Evolutionary conservation across 35 echinoderm and acorn worm species (phyloP), one percentile per base, ranked within the genome.

Genomic region (Lytechinus variegatus): DNA sequence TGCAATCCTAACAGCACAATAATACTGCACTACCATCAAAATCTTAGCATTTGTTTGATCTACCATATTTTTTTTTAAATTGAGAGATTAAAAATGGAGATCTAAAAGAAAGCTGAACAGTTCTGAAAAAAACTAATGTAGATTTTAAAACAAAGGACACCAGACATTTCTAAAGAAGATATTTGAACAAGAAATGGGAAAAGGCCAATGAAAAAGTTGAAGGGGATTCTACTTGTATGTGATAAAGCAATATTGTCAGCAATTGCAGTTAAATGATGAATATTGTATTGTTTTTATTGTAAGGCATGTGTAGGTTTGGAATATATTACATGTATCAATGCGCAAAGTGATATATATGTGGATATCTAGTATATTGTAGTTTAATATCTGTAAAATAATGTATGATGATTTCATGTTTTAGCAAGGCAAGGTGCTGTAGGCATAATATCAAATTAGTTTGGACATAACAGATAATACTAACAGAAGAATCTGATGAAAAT

Each of bases 161-260:
- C 66, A 58, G 56, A 58, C 13, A 9, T 10, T 58, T 58, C 13
- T 9, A 2, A 58, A 2, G 13, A 9, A 58, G 0, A 9, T 58
- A 11, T 58, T 9, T 58, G 6, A 8, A 79, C 8, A 24, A 16
- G 66, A 79, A 79, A 79, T 79, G 66, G 14, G 66, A 16, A 16
- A 79, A 79, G 66, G 66, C 66, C 66, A 79, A 58, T 79, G 14
- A 79, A 79, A n/a, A 19, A 8, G 8, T 79, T 24, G 16, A 2
- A 79, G 66, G 66, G 66, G 66, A 79, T 79, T 58, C 56, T 58
- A n/a, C n/a, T n/a, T n/a, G n/a, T n/a, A n/a, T 79, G 66, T 79
- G 21, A 79, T 79, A 58, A 13, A 58, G 56, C 56, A 79, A 16
- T 24, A 5, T 72, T 24, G 61, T 72, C 55, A 21, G 61, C 61